Base-by-base conservation (phyloP, 2,797 vertebrate species). In the Philypnodon macrostomus region DNA sequence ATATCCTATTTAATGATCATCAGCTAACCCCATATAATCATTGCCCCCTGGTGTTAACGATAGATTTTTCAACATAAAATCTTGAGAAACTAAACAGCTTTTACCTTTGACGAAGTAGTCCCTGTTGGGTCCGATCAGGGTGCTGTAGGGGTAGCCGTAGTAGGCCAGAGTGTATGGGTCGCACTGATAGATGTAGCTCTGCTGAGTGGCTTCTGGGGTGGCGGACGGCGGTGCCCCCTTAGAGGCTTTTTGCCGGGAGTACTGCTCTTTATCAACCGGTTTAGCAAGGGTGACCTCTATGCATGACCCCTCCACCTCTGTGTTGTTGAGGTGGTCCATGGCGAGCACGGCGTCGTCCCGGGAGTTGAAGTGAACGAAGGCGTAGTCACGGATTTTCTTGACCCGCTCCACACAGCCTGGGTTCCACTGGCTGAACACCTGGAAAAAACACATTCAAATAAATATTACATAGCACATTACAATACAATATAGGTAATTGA, bases 41-140 rank as follows among this genome's bases (percentile, higher is more conserved):
- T 30, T n/a, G n/a, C n/a, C n/a, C n/a, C n/a, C n/a, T n/a, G n/a
- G n/a, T n/a, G n/a, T n/a, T n/a, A n/a, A n/a, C n/a, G n/a, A n/a
- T n/a, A n/a, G n/a, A n/a, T n/a, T n/a, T n/a, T n/a, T n/a, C n/a
- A n/a, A n/a, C 6, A 31, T 18, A 30, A 18, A 19, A n/a, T n/a
- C n/a, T n/a, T n/a, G n/a, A n/a, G 1, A 30, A 27, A 44, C 11
- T 14, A 57, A 68, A 49, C 26, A 47, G 27, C 55, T 47, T 94
- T 92, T 90, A 99, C 97, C 96, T 99, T 98, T 98, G 73, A 97
- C 91, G 52, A 99, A 99, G 89, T 99, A 99, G 53, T 99, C 97
- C 68, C 97, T 90, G 90, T 98, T 99, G 72, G 97, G 97, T 77
- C 96, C 97, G 1, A 98, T 93, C 72, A 98, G 89, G n/a, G 95